Base-by-base conservation (phyloP, 2,888 invertebrate species). In the Drosophila helvetica region DNA sequence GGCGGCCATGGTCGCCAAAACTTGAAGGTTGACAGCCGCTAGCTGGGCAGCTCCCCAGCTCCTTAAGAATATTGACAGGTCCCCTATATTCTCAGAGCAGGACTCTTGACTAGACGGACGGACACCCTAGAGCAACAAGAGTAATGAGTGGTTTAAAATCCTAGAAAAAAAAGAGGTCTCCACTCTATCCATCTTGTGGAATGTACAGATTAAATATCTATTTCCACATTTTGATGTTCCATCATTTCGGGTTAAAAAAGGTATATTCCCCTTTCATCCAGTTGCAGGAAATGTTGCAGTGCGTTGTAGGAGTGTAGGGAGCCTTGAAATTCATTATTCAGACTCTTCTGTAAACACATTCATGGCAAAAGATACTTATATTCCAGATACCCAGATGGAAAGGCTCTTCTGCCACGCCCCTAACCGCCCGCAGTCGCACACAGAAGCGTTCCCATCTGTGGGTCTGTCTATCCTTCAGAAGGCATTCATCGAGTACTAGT, bases 1-100 rank as follows among this genome's bases (percentile, higher is more conserved):
- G 15, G 30, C 38, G 50, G 57, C 52, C 68, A 48, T 47, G 69
- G 52, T 58, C 53, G 65, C 22, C 50, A 68, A 69, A 64, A 69
- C 52, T 43, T 62, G 68, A 70, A 68, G 78, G 60, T 69, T 62
- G 50, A 50, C 70, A 70, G 71, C 71, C 55, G 71, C 70, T 71
- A 56, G 71, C 55, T 27, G 27, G 47, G 60, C 54, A 8, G 30
- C 15, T 18, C 25, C 22, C 30, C 59, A 42, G 46, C 46, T 42
- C n/a, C 66, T 38, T 6, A 6, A 38, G n/a, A 38, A 38, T 38
- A 38, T 38, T 38, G 38, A 38, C 38, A 38, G 38, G 6, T 7
- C 38, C 7, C 15, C 15, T 6, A 6, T 6, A 15, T 38, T 38
- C 1, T 15, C 0, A 38, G 2, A 15, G 7, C 38, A 38, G 38